Evolutionary conservation across 1,140 invertebrate species (phyloP), one percentile per base, ranked within the genome.

Genomic region (Cataglyphis hispanica): DNA sequence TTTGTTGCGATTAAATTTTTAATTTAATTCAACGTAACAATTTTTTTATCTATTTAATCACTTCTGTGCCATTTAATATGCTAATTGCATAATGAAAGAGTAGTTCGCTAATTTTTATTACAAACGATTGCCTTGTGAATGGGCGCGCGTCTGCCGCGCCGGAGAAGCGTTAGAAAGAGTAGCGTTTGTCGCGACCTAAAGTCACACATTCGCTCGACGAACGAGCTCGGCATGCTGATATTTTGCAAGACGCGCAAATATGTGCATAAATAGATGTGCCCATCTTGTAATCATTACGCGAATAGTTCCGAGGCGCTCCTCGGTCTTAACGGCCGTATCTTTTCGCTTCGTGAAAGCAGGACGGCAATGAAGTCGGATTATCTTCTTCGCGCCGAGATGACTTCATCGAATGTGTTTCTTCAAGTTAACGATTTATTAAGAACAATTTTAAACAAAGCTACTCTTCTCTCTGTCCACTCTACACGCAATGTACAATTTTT

Each of bases 191-290:
- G 46, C 46, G 64, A 56, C 25, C 61, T 50, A 67, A 66, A 66
- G 27, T 43, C 70, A 53, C 31, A 43, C 22, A 34, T 31, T 80
- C 46, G 40, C 87, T 70, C 27, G 27, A 87, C 85, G 88, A 86
- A 81, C 86, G 72, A 89, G 84, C 85, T 72, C 77, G 87, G 78
- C 81, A 85, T 56, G 88, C 74, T 66, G 85, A 84, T 86, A 86
- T 91, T 92, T 92, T 67, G 83, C 85, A 87, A 86, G 64, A 63
- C 67, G 53, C 63, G 69, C 66, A 74, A 81, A 69, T 75, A 77
- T 27, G 60, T 69, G 86, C 87, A 85, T 75, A 91, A 88, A 80
- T 87, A 90, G 85, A 75, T 86, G 64, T 78, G 60, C 75, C 75
- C 50, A 80, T 74, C 25, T 74, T 74, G 70, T 34, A 56, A 56